Conservation (phyloP, 2,888 invertebrate genomes). For the Diloba caeruleocephala region DNA sequence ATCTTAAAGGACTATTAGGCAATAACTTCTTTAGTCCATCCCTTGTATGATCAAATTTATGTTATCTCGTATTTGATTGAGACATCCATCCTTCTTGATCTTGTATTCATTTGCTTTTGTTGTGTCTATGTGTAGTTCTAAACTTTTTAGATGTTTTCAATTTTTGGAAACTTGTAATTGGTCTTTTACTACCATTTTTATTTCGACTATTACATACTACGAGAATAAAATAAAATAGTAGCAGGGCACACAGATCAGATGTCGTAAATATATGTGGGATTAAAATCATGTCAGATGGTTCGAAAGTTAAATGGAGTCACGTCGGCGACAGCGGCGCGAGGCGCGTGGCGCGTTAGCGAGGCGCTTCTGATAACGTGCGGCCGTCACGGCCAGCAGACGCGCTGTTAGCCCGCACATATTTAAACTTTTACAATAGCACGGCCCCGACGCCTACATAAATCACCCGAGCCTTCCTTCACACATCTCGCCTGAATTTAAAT, state of each 20-base stretch:
- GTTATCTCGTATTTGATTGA: too few relatives aligned
- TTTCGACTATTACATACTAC: too few relatives aligned
- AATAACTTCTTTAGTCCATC: too few relatives aligned
- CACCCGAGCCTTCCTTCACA: conserved; percentile 80
- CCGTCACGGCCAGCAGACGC: conserved; percentile 42
- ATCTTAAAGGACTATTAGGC: too few relatives aligned
- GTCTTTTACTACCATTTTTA: too few relatives aligned
- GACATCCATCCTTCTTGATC: too few relatives aligned
- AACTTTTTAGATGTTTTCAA: too few relatives aligned
- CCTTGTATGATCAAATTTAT: too few relatives aligned
- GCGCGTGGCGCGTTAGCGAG: conserved; percentile 23
- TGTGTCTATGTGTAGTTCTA: too few relatives aligned
- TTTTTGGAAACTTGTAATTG: too few relatives aligned
- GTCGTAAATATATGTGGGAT: conserved; percentile 31
- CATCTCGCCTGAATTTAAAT: conserved; percentile 84
- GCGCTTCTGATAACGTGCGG: conserved; percentile 47
- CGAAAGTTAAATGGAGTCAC: conserved; percentile 67
- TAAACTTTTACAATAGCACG: conserved; percentile 82
- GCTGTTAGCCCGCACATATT: conserved; percentile 72
- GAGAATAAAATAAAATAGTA: conserved; percentile 13
- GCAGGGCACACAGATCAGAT: conserved; percentile 16
- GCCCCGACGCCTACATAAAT: conserved; percentile 78
- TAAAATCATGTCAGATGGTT: conserved; percentile 61
- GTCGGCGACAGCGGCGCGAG: conserved; percentile 54
- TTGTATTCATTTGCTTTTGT: too few relatives aligned